Evolutionary conservation across 2,888 invertebrate genomes (phyloP).

Genomic region (Athalia cordata): DNA sequence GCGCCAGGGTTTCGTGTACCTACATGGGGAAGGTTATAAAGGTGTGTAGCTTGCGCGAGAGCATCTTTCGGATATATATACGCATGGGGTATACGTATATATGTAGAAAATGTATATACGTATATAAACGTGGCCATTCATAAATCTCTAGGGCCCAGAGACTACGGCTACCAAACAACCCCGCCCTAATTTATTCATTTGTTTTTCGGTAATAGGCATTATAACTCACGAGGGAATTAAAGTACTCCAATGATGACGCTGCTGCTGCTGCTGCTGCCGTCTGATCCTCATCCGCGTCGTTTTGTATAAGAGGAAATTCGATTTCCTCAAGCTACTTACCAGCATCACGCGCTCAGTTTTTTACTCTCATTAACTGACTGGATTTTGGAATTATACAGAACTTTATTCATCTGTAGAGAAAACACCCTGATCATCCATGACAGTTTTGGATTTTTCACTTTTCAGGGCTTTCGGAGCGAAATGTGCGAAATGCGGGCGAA

Average conservation of each 20-base stretch:
- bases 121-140: slow-evolving; percentile 59
- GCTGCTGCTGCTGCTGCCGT: too few relatives aligned
- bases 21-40: not conserved
- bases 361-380: too few relatives aligned
- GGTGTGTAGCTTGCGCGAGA: slow-evolving; percentile 30
- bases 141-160: slow-evolving; percentile 64
- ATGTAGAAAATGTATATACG: too few relatives aligned
- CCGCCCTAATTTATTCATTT: slow-evolving; percentile 72
- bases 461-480: slow-evolving; percentile 96
- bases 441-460: slow-evolving; percentile 51
- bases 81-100: slow-evolving; percentile 1
- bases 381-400: too few relatives aligned
- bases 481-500: slow-evolving; percentile 95
- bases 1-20: slow-evolving; percentile 55
- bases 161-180: slow-evolving; percentile 65
- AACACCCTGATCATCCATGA: too few relatives aligned
- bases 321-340: slow-evolving; percentile 13
- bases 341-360: not conserved
- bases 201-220: slow-evolving; percentile 67
- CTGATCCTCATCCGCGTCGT: too few relatives aligned
- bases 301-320: slow-evolving; percentile 11
- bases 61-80: slow-evolving; percentile 35
- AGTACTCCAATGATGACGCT: slow-evolving; percentile 31
- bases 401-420: too few relatives aligned
- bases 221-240: slow-evolving; percentile 69